These are phyloP conservation scores for Perdita meconis DNA, from an alignment of 2,888 invertebrate species.

Conservation along the genomic window DNA sequence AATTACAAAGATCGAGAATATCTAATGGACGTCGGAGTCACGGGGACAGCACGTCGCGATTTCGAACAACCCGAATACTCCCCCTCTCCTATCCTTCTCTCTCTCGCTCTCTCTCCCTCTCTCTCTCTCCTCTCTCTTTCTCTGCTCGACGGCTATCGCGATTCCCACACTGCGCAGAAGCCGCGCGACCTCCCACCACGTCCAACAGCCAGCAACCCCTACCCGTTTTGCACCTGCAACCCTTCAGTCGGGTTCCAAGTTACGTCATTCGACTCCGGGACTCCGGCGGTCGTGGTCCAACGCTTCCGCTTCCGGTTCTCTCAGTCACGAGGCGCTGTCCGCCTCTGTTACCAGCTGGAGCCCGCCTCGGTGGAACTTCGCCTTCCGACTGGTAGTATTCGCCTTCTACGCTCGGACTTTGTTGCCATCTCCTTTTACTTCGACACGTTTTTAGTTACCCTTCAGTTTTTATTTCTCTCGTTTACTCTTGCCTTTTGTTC, in stretches of 20 bases:
- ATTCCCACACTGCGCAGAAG: conserved; percentile 60
- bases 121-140: no score
- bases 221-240: conserved; percentile 70
- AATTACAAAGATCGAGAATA: conserved; percentile 79
- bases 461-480: not conserved
- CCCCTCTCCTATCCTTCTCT: no score
- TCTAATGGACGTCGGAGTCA: conserved; percentile 74
- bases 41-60: conserved; percentile 42
- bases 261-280: conserved; percentile 77
- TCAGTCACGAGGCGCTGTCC: conserved; percentile 44
- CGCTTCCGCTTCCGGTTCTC: conserved; percentile 68
- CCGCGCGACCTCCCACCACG: conserved; percentile 59
- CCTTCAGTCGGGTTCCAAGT: conserved; percentile 61
- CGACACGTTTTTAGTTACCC: not conserved
- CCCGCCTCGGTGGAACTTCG: conserved; percentile 43
- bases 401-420: not conserved
- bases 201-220: conserved; percentile 56
- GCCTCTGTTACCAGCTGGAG: conserved; percentile 34
- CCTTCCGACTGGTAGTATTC: not conserved
- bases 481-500: not conserved
- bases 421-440: not conserved
- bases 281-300: conserved; percentile 66
- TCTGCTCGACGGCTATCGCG: not conserved
- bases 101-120: no score
- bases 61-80: conserved; percentile 44